A percentile compares a stretch with the other conserved stretches of the same genome.
Conservation (phyloP, 2,113 vertebrate genomes). For the Amia ocellicauda region DNA sequence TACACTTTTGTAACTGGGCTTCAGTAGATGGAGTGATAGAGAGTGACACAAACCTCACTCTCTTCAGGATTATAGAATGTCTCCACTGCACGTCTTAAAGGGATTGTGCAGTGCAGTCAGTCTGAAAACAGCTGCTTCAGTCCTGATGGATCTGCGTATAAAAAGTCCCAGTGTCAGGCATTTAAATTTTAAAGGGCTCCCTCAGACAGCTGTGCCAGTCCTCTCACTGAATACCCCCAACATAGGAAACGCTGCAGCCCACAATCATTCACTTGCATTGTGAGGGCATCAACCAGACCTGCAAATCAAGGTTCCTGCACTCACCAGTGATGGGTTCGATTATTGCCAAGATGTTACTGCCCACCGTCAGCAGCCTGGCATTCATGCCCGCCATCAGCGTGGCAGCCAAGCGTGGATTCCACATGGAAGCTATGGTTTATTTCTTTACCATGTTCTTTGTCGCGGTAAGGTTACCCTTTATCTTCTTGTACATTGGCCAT, state of each 20-base stretch:
- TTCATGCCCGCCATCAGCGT: constrained; percentile 85
- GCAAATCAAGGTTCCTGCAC: not conserved
- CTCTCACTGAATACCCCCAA: not conserved
- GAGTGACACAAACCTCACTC: too few relatives aligned
- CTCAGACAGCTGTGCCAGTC: constrained; percentile 54
- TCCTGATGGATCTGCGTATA: constrained; percentile 46
- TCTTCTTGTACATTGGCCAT: not conserved
- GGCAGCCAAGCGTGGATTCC: constrained; percentile 86
- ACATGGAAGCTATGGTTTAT: constrained; percentile 98
- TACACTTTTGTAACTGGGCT: too few relatives aligned
- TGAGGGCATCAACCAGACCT: not conserved
- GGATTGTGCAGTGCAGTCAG: constrained; percentile 30
- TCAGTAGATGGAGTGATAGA: too few relatives aligned
- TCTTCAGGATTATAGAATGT: too few relatives aligned
- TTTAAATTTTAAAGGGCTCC: constrained; percentile 74
- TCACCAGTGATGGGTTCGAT: constrained; percentile 76
- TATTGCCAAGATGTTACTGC: constrained; percentile 88
- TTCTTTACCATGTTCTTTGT: constrained; percentile 97
- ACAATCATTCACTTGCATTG: not conserved
- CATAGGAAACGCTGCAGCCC: not conserved
- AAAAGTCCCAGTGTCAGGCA: constrained; percentile 37
- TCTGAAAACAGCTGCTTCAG: constrained; percentile 51
- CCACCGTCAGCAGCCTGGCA: constrained; percentile 87
- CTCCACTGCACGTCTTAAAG: too few relatives aligned
- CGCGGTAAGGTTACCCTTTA: constrained; percentile 73